Percentiles rank a stretch among this genome's conserved stretches.
phyloP scores from a whole-genome alignment of 2,113 vertebrate species.

The Campylomormyrus numenius region DNA sequence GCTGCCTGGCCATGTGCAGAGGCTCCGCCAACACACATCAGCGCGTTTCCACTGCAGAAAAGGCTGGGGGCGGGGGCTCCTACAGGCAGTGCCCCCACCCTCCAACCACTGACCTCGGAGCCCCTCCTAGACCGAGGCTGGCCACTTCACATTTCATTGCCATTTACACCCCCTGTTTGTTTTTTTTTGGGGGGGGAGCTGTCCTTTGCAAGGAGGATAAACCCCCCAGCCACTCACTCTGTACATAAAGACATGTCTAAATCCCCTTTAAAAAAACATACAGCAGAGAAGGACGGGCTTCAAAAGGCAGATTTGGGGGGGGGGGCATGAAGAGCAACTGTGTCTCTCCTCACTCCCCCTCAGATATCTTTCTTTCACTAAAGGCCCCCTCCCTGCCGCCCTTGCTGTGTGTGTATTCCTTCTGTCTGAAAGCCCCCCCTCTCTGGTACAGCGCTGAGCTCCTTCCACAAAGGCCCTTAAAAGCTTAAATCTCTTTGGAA shows the following conservation, averaged over 20 bases:
- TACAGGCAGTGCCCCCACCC: background rate
- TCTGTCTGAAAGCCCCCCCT: background rate
- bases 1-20: background rate
- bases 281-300: background rate
- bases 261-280: constrained; percentile 22
- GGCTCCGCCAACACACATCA: background rate
- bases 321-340: background rate
- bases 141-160: background rate
- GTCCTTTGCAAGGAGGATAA: constrained; percentile 16
- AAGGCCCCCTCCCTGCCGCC: background rate
- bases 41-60: background rate
- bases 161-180: constrained; percentile 18
- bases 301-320: constrained; percentile 7
- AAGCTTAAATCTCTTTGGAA: background rate
- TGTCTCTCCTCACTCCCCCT: background rate
- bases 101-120: background rate
- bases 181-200: background rate
- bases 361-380: background rate
- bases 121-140: background rate
- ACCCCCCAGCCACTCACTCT: background rate
- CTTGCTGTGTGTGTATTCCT: background rate
- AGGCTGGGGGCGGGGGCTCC: background rate
- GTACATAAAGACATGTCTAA: constrained; percentile 14
- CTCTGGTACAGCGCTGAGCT: background rate
- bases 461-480: background rate